Base-by-base conservation (phyloP, 2,888 invertebrate genomes). In the Netelia melanura region DNA sequence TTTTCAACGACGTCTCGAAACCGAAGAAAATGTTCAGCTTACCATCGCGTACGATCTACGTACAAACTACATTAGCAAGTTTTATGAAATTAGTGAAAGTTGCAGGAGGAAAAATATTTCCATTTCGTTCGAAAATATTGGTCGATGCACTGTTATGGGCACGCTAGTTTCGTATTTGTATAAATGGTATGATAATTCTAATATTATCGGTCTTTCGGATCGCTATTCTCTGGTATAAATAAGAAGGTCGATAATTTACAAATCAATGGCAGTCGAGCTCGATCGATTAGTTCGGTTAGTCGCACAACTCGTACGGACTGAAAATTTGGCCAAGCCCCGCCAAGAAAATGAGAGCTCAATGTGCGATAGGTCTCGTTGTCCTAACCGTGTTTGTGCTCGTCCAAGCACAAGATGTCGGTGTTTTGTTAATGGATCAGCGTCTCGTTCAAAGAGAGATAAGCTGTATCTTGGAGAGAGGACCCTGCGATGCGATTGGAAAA, bases 401-500 rank as follows among this genome's bases (percentile, higher is more conserved):
- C 2, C 44, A 81, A 30, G 84, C 89, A 1, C 88, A 89, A 67
- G 81, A 89, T 23, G 58, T 88, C 23, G 23, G 77, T 8, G n/a
- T 38, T 8, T 54, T 89, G 3, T 67, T 90, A 67, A 83, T 6
- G 71, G 80, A 90, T 21, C 48, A 38, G 52, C 52, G 48, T 3
- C 86, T 88, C 10, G 88, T 91, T 10, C 17, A 77, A 1, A 91
- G 92, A 82, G 95, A 96, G 90, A 94, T 96, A 77, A 93, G 95
- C 89, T 96, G 96, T 90, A 95, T 96, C 68, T 93, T 96, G 62
- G 95, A 95, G 86, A 94, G 94, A 87, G 95, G 94, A 85, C 95
- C 95, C 10, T 96, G 96, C 89, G 96, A 96, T 92, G 93, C 94
- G 81, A 93, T 96, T 76, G 96, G 96, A 84, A 94, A 94, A 81